These are phyloP conservation scores for Anoura caudifer DNA, from an alignment of 2,113 vertebrate species.

Conservation along the genomic window DNA sequence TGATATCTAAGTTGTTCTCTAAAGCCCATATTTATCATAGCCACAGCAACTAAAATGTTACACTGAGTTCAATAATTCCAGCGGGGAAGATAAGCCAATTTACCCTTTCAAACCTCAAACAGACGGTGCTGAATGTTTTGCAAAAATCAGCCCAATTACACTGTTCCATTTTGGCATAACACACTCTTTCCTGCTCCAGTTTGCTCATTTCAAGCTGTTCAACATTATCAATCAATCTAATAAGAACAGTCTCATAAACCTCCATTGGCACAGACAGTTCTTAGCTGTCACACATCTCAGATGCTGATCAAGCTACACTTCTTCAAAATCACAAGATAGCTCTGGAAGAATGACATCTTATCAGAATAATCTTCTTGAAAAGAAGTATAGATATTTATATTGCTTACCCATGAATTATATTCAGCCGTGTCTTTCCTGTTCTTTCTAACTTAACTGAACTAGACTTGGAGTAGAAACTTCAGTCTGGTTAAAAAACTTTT, in stretches of 20 bases:
- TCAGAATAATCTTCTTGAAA: conserved; percentile 11
- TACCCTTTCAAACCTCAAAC: conserved; percentile 24
- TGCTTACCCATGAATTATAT: conserved; percentile 75
- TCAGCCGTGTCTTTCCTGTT: conserved; percentile 29
- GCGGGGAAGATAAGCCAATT: not conserved
- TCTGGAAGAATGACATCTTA: conserved; percentile 32
- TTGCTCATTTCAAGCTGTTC: conserved; percentile 50
- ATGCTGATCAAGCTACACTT: not conserved
- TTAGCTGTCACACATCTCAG: conserved; percentile 25
- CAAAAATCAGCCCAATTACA: conserved; percentile 56
- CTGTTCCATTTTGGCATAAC: not conserved
- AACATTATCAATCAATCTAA: conserved; percentile 49
- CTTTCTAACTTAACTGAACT: conserved; percentile 46
- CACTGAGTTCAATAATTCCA: not conserved
- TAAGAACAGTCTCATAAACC: conserved; percentile 55
- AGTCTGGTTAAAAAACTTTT: not conserved
- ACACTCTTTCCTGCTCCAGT: conserved; percentile 54
- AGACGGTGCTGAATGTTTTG: not conserved
- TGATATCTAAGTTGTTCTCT: conserved; percentile 19
- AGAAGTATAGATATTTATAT: conserved; percentile 21
- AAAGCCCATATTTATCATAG: not conserved
- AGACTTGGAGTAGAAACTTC: conserved; percentile 46
- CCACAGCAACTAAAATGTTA: not conserved
- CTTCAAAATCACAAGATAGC: conserved; percentile 30
- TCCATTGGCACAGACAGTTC: not conserved